A percentile compares a stretch with the other conserved stretches of the same genome.
Conservation (phyloP, 2,888 invertebrate genomes). For the Parnassius mnemosyne region DNA sequence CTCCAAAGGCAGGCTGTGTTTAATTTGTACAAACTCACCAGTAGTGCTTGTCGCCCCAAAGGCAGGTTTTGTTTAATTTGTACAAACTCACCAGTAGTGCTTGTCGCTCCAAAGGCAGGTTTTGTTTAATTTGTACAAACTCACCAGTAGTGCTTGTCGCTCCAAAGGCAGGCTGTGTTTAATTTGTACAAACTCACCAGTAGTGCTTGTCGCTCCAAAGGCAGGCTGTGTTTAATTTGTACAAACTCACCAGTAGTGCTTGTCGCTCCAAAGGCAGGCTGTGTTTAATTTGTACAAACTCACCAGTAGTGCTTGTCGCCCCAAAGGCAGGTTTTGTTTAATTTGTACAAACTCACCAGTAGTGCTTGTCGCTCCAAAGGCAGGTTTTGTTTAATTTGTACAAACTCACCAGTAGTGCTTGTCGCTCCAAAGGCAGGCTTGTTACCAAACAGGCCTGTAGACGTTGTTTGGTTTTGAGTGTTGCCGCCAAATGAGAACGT, state of each 20-base stretch:
- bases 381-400: not conserved
- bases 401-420: slow-evolving; percentile 47
- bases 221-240: slow-evolving; percentile 55
- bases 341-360: slow-evolving; percentile 42
- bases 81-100: slow-evolving; percentile 48
- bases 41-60: slow-evolving; percentile 66
- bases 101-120: slow-evolving; percentile 73
- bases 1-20: slow-evolving; percentile 73
- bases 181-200: slow-evolving; percentile 42
- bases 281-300: slow-evolving; percentile 17
- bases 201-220: slow-evolving; percentile 63
- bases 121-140: slow-evolving; percentile 6
- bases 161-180: slow-evolving; percentile 72
- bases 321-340: slow-evolving; percentile 68
- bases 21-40: slow-evolving; percentile 38
- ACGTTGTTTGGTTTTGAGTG: slow-evolving; percentile 54
- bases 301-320: slow-evolving; percentile 53
- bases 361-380: slow-evolving; percentile 67
- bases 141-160: slow-evolving; percentile 55
- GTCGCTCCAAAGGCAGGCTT: slow-evolving; percentile 78
- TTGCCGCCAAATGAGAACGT: slow-evolving; percentile 65
- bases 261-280: slow-evolving; percentile 76
- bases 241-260: slow-evolving; percentile 48
- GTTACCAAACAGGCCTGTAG: slow-evolving; percentile 61
- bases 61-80: slow-evolving; percentile 47